Evolutionary conservation across 2,113 vertebrate genomes (phyloP).

Genomic region (Salvelinus sp.): DNA sequence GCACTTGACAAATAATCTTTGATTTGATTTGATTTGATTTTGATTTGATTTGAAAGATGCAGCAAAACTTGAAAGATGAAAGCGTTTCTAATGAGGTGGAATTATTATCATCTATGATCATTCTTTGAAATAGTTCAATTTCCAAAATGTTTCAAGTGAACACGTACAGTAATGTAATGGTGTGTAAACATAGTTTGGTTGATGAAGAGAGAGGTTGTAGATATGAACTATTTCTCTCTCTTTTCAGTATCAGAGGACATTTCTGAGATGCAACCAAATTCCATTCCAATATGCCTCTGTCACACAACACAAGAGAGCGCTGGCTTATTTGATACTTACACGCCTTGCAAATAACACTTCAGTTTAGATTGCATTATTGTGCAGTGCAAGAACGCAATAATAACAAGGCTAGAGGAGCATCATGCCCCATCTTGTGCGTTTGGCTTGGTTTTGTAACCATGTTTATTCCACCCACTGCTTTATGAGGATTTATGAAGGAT

Average conservation of each 20-base stretch:
- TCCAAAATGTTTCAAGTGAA: too few relatives aligned
- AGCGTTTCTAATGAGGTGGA: too few relatives aligned
- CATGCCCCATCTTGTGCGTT: constrained; percentile 5
- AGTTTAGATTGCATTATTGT: neutral
- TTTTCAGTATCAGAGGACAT: neutral
- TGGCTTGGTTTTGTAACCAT: neutral
- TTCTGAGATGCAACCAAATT: neutral
- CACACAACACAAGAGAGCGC: neutral
- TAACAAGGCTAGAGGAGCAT: neutral
- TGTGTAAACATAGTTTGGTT: too few relatives aligned
- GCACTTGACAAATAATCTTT: too few relatives aligned
- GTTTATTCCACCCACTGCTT: neutral
- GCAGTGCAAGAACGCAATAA: neutral
- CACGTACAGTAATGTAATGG: too few relatives aligned
- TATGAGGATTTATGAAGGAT: neutral
- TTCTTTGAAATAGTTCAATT: too few relatives aligned
- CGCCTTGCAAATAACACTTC: neutral
- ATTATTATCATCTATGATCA: too few relatives aligned
- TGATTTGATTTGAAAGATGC: neutral
- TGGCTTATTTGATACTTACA: neutral
- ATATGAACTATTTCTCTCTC: too few relatives aligned
- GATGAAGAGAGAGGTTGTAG: neutral
- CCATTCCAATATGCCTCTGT: neutral
- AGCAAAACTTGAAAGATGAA: neutral
- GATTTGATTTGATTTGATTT: too few relatives aligned